Conservation (phyloP, 2,888 invertebrate species). For the Dolichopus griseipennis region DNA sequence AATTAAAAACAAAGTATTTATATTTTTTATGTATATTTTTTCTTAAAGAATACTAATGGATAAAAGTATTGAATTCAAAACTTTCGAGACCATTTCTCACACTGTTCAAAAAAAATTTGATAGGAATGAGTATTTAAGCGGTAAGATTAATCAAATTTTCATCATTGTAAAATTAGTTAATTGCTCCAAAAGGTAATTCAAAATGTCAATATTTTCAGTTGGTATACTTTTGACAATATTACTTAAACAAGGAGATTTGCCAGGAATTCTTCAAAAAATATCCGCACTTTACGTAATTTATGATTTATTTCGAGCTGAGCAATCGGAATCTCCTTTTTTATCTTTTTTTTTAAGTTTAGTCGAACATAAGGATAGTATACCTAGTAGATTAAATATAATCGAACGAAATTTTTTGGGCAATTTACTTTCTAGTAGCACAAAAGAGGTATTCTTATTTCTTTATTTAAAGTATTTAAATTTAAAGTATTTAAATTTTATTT, state of each 20-base stretch:
- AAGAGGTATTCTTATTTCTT: conserved; percentile 50
- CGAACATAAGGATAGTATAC: conserved; percentile 40
- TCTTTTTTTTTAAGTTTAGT: conserved; percentile 59
- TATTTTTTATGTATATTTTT: neutral
- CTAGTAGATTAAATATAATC: conserved; percentile 40
- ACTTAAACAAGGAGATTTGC: conserved; percentile 60
- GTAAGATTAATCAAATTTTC: conserved; percentile 20
- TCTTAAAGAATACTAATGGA: conserved; percentile 39
- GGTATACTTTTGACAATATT: conserved; percentile 54
- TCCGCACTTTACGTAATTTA: conserved; percentile 59
- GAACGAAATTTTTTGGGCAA: conserved; percentile 68
- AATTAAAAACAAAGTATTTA: neutral
- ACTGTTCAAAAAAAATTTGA: conserved; percentile 72
- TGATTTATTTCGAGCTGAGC: conserved; percentile 61
- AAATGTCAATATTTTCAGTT: conserved; percentile 39
- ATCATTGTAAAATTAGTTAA: no score
- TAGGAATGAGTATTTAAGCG: conserved; percentile 64
- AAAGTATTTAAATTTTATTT: conserved; percentile 11
- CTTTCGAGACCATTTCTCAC: conserved; percentile 64
- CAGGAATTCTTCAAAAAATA: conserved; percentile 57
- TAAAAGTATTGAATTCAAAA: conserved; percentile 62
- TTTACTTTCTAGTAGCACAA: conserved; percentile 55
- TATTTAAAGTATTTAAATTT: neutral
- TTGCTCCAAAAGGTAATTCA: neutral
- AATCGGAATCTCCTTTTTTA: conserved; percentile 61